A percentile compares a stretch with the other conserved stretches of the same genome.
Conservation (phyloP, 1,140 invertebrate species). For the Drosophila lini region DNA sequence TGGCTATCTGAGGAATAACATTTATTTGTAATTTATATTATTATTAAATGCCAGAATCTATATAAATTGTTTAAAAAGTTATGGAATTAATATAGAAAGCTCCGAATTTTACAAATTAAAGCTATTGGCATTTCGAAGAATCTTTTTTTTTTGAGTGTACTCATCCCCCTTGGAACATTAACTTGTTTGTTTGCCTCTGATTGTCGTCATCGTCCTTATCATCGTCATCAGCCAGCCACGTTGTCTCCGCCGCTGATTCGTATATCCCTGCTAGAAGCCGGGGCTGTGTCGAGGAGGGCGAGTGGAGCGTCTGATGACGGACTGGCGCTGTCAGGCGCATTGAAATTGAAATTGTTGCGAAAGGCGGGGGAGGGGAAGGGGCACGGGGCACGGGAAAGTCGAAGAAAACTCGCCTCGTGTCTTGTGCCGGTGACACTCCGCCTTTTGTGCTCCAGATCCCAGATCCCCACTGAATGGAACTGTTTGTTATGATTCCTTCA, state of each 20-base stretch:
- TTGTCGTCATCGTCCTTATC: slow-evolving; percentile 69
- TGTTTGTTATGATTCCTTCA: slow-evolving; percentile 63
- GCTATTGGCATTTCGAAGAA: neutral
- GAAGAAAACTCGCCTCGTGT: slow-evolving; percentile 50
- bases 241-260: slow-evolving; percentile 61
- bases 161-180: slow-evolving; percentile 51
- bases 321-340: slow-evolving; percentile 76
- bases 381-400: neutral
- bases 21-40: neutral
- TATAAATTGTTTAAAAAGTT: neutral
- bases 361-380: neutral
- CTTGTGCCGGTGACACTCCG: slow-evolving; percentile 74
- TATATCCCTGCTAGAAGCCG: slow-evolving; percentile 20
- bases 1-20: neutral
- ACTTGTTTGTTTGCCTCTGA: slow-evolving; percentile 77
- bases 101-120: neutral
- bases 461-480: slow-evolving; percentile 55
- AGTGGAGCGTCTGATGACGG: slow-evolving; percentile 26
- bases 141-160: slow-evolving; percentile 16
- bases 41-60: neutral
- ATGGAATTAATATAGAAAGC: neutral
- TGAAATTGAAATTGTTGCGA: slow-evolving; percentile 78
- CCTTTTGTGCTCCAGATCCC: slow-evolving; percentile 57
- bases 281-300: slow-evolving; percentile 3
- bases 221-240: slow-evolving; percentile 41